Base-by-base conservation (phyloP, 37 sponge, comb jelly and placozoan genomes). In the Spongilla lacustris region DNA sequence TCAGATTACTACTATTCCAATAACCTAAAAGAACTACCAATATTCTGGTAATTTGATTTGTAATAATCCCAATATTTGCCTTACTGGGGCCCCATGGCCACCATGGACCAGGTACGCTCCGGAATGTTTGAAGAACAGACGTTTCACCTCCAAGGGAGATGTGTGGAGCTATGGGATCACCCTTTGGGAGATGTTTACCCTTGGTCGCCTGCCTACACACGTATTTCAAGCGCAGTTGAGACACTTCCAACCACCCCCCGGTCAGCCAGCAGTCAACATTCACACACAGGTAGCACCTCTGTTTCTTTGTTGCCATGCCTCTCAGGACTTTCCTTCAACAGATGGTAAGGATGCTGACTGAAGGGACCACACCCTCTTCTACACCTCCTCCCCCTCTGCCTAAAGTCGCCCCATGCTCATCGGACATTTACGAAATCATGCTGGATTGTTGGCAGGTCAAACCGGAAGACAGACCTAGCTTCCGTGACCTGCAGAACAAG, bases 131-230 rank as follows among this genome's bases (percentile, higher is more conserved):
- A 32, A 33, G 46, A 37, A 71, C 11, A 36, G 80, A 32, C 80
- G 66, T 72, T 92, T 88, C 78, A 81, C 85, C 76, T 75, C 41
- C 24, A 72, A 84, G 30, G 50, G 85, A 69, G 92, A 92, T 71
- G 86, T 92, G 26, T 92, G 92, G 92, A 88, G 89, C 50, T 92
- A 80, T 50, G 92, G 92, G 2, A 73, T 85, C 27, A 88, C 88
- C 2, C 66, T 92, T 38, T 92, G 88, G 86, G 92, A 92, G 75
- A 84, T 92, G 38, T 92, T 92, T 66, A 84, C 86, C 24, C 27
- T 85, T 11, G 92, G 92, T 4, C 76, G 58, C 23, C 38, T 73
- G 0, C 92, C 92, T 68, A 28, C 48, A 12, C 41, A 41, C 12
- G 76, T 75, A 13, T 24, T 31, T 24, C 28, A 30, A 75, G 76